Evolutionary conservation across 2,888 invertebrate species (phyloP).

Genomic region (Lathronympha strigana): DNA sequence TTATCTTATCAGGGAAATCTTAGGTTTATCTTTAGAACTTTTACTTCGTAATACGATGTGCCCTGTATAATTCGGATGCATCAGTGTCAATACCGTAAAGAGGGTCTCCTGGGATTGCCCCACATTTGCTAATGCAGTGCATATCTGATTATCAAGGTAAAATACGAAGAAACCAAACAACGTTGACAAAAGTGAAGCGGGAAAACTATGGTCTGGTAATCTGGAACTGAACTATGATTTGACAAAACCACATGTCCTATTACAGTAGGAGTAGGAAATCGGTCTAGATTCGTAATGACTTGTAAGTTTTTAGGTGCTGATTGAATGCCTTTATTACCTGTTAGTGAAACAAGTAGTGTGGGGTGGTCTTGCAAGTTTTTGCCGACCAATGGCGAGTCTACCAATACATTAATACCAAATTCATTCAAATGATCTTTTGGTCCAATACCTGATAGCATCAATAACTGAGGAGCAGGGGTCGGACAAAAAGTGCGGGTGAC

Average conservation of each 20-base stretch:
- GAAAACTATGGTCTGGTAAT: conserved; percentile 50
- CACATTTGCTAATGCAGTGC: conserved; percentile 47
- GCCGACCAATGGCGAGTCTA: conserved; percentile 60
- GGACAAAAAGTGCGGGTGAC: too few relatives aligned
- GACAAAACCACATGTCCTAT: conserved; percentile 50
- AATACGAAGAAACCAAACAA: conserved; percentile 53
- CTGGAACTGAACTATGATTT: neutral
- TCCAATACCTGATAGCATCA: conserved; percentile 68
- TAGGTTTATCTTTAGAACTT: conserved; percentile 53
- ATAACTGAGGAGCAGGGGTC: conserved; percentile 60
- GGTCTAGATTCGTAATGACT: conserved; percentile 48
- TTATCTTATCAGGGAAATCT: conserved; percentile 55
- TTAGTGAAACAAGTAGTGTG: conserved; percentile 51
- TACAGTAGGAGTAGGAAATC: conserved; percentile 54
- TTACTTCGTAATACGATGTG: conserved; percentile 53
- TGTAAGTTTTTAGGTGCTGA: conserved; percentile 51
- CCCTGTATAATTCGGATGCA: conserved; percentile 55
- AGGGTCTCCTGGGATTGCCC: conserved; percentile 34
- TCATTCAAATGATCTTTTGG: conserved; percentile 57
- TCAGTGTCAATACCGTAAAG: neutral
- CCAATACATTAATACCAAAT: conserved; percentile 51
- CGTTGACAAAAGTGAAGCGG: conserved; percentile 51
- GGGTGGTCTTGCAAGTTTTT: conserved; percentile 63
- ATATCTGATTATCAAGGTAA: conserved; percentile 30
- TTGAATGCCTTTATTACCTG: conserved; percentile 45